Base-by-base conservation (phyloP, 1,140 invertebrate species). In the Hesperophylax magnus region DNA sequence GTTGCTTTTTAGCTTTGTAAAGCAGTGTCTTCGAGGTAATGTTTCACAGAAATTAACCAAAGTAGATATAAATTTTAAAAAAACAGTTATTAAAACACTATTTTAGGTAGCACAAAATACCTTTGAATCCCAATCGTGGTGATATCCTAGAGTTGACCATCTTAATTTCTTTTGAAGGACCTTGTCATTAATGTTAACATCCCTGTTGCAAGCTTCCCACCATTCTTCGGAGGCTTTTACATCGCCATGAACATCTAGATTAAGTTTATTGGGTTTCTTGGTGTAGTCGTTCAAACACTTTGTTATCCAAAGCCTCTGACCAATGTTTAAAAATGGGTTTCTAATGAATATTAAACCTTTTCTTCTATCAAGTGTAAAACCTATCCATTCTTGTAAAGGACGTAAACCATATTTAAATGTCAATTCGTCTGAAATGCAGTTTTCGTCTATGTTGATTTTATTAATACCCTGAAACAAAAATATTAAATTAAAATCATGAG, bases 51-150 rank as follows among this genome's bases (percentile, higher is more conserved):
- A n/a, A n/a, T n/a, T n/a, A n/a, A n/a, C 31, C 31, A 31, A 31
- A 7, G 31, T 31, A 31, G n/a, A n/a, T n/a, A n/a, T n/a, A n/a
- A n/a, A n/a, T n/a, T n/a, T n/a, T n/a, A 69, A 18, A 52, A 69
- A 20, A 17, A 20, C n/a, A 27, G 22, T 6, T 39, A 20, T 34
- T 39, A 69, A 39, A 69, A 69, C 34, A 8, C 34, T 7, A 34
- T 47, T 47, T 47, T 14, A 47, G 8, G 11, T 2, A 39, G 9
- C 11, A 47, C 1, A 14, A 47, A 47, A 47, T 90, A 96, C 92
- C 92, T 98, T 98, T 61, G 96, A 96, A 85, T 98, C 94, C 97
- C 97, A 98, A 89, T 98, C 93, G 87, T 99, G 97, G 89, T 99
- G 97, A 87, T 98, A 98, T 20, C 98, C 97, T 52, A 98, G 87